Evolutionary conservation across 2,888 invertebrate genomes (phyloP).

Genomic region (Pristionchus maxplancki): DNA sequence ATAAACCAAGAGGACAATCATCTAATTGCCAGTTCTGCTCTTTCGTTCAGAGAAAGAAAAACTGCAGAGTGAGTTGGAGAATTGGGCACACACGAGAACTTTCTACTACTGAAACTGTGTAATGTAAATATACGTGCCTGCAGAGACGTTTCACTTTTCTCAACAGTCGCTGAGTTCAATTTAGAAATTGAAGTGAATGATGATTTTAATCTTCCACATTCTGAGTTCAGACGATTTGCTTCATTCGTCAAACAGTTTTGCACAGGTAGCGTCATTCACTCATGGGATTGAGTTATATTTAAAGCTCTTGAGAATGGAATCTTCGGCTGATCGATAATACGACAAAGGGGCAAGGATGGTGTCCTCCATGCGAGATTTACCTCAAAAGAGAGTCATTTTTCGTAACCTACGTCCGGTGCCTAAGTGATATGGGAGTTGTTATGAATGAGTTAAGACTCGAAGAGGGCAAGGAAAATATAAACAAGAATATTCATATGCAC

Average conservation of each 20-base stretch:
- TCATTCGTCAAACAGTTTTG: not conserved
- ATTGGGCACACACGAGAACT: not conserved
- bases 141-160: constrained; percentile 5
- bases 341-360: constrained; percentile 22
- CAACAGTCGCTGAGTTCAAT: not conserved
- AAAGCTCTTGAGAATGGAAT: constrained; percentile 30
- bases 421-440: not conserved
- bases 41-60: constrained; percentile 42
- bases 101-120: constrained; percentile 6
- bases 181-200: constrained; percentile 10
- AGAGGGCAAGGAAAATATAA: not conserved
- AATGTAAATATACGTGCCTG: not conserved
- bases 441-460: not conserved
- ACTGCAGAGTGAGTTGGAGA: constrained; percentile 12
- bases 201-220: not conserved
- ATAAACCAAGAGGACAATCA: not conserved
- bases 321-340: not conserved
- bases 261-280: not conserved
- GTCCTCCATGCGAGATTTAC: constrained; percentile 27
- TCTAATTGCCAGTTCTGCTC: not conserved
- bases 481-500: constrained; percentile 10
- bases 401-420: constrained; percentile 20
- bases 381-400: constrained; percentile 8
- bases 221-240: constrained; percentile 12
- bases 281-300: not conserved